These are phyloP conservation scores for Anthophora plumipes DNA, from an alignment of 2,888 invertebrate genomes.

Conservation along the genomic window DNA sequence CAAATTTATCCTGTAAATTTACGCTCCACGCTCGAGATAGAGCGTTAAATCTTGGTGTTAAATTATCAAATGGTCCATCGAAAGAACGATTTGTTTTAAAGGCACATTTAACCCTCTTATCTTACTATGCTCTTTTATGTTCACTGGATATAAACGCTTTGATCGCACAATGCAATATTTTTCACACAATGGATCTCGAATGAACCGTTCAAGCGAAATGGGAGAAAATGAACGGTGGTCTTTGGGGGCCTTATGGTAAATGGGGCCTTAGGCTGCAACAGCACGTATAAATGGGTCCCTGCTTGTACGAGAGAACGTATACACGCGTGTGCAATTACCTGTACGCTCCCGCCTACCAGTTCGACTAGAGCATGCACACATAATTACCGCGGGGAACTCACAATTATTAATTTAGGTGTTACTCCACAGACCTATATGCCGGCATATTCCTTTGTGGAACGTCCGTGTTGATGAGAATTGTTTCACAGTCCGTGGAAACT, in stretches of 20 bases:
- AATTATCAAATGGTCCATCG: no score
- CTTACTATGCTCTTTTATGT: no score
- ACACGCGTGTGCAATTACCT: conserved; percentile 64
- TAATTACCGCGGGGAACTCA: conserved; percentile 63
- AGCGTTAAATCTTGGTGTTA: no score
- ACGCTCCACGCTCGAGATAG: no score
- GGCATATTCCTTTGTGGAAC: conserved; percentile 29
- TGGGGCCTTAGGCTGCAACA: no score
- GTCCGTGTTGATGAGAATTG: conserved; percentile 25
- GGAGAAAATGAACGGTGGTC: neutral
- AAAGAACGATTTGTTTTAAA: no score
- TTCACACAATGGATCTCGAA: neutral
- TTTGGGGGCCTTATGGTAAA: conserved; percentile 7
- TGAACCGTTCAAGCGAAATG: neutral
- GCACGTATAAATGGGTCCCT: conserved; percentile 3
- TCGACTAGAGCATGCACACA: conserved; percentile 53
- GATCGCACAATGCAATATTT: no score
- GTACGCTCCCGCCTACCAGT: conserved; percentile 36
- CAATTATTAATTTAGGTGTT: conserved; percentile 69
- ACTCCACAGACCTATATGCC: conserved; percentile 68
- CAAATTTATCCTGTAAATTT: no score
- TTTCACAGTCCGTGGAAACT: conserved; percentile 21
- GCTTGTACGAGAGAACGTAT: conserved; percentile 31
- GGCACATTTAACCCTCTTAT: no score
- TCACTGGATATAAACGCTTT: no score